A percentile compares a stretch with the other conserved stretches of the same genome.
Evolutionary conservation across 2,113 vertebrate species (phyloP).

Genomic region (Amphilophus citrinellus): DNA sequence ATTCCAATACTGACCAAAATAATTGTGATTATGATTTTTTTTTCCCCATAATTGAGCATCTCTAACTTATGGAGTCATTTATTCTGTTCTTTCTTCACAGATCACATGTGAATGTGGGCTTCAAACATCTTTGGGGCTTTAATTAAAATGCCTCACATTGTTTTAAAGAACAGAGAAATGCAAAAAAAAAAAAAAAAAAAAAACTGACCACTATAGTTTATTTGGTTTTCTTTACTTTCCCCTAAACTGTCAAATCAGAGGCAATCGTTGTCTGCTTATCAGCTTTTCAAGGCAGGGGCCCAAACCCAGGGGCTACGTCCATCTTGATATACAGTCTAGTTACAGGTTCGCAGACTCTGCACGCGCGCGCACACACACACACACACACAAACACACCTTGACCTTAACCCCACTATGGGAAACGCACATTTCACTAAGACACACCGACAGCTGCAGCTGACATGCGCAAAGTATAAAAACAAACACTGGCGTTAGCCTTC

Average conservation of each 20-base stretch:
- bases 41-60: too few relatives aligned
- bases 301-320: neutral
- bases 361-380: neutral
- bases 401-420: neutral
- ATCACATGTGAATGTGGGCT: too few relatives aligned
- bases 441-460: neutral
- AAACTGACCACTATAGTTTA: neutral
- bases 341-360: neutral
- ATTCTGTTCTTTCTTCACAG: too few relatives aligned
- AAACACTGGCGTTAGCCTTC: too few relatives aligned
- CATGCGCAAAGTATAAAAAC: neutral
- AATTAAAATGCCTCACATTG: too few relatives aligned
- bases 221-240: neutral
- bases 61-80: too few relatives aligned
- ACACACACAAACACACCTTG: neutral
- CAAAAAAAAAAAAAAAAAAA: too few relatives aligned
- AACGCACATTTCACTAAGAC: neutral
- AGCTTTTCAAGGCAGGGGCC: fast-evolving
- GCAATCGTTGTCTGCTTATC: neutral
- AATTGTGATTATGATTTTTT: too few relatives aligned
- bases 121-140: too few relatives aligned
- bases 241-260: neutral
- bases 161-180: too few relatives aligned
- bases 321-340: neutral
- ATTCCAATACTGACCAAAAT: too few relatives aligned